Percentiles rank a stretch among this genome's conserved stretches.
These are phyloP conservation scores for Bombus picipes DNA, from an alignment of 1,140 invertebrate species.

Conservation along the genomic window DNA sequence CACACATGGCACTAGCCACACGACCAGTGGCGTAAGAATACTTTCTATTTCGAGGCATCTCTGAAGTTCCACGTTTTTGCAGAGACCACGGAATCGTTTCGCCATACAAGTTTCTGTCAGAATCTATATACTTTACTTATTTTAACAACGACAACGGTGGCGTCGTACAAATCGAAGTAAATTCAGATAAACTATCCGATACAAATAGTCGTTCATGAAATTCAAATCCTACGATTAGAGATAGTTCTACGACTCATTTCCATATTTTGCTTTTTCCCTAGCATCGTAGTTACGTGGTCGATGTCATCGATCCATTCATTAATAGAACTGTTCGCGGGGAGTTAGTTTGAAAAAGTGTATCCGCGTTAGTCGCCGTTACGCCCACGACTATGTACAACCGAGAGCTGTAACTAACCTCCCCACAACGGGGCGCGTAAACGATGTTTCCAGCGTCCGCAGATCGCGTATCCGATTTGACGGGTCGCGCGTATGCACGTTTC, in stretches of 20 bases:
- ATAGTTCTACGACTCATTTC: neutral
- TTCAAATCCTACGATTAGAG: neutral
- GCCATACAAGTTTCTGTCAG: neutral
- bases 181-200: neutral
- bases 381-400: slow-evolving; percentile 28
- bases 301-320: neutral
- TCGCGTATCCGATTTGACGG: slow-evolving; percentile 26
- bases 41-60: slow-evolving; percentile 53
- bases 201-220: neutral
- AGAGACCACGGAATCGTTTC: neutral
- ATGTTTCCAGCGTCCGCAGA: slow-evolving; percentile 32
- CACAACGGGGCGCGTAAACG: slow-evolving; percentile 3
- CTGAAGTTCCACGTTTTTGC: slow-evolving; percentile 46
- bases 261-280: too few species aligned
- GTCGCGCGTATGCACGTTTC: neutral
- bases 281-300: neutral
- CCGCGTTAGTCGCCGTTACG: slow-evolving; percentile 24
- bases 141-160: neutral
- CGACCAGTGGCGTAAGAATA: slow-evolving; percentile 47
- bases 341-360: neutral
- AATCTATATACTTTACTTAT: too few species aligned
- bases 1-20: slow-evolving; percentile 42
- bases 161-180: neutral
- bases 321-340: neutral
- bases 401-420: slow-evolving; percentile 2